phyloP scores from a whole-genome alignment of 2,797 vertebrate genomes.

The Telmatherina bonti region DNA sequence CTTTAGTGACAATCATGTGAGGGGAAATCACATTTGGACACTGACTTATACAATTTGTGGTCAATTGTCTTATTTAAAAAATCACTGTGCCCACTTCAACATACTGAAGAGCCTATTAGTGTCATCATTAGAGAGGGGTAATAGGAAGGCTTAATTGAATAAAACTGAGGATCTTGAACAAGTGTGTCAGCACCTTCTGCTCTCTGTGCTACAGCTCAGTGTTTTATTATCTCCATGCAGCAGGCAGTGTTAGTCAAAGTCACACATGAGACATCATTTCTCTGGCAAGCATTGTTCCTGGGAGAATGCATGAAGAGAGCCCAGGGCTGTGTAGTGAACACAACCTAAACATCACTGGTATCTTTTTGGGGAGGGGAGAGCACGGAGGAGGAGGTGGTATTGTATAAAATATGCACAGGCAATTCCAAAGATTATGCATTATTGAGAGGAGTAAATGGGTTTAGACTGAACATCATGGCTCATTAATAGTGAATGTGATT shows the following conservation, averaged over 20 bases:
- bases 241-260: constrained; percentile 58
- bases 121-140: constrained; percentile 28
- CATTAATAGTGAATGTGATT: constrained; percentile 85
- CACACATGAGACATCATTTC: constrained; percentile 57
- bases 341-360: constrained; percentile 12
- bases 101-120: constrained; percentile 53
- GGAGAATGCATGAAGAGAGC: constrained; percentile 41
- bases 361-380: not conserved
- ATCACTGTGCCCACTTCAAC: constrained; percentile 39
- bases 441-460: constrained; percentile 83
- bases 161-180: constrained; percentile 47
- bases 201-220: constrained; percentile 27
- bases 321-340: constrained; percentile 20
- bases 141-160: constrained; percentile 45
- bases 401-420: constrained; percentile 71
- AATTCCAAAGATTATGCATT: constrained; percentile 79
- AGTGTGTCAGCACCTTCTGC: constrained; percentile 59
- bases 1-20: constrained; percentile 39
- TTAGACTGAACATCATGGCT: constrained; percentile 77
- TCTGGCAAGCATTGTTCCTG: constrained; percentile 42
- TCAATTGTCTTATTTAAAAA: constrained; percentile 66
- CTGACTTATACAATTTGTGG: constrained; percentile 59
- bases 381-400: constrained; percentile 35
- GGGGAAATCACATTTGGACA: constrained; percentile 34
- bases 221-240: constrained; percentile 68